A percentile compares a stretch with the other conserved stretches of the same genome.
These are phyloP conservation scores for Carcinoscorpius rotundicauda DNA, from an alignment of 1,140 invertebrate species.

Conservation along the genomic window DNA sequence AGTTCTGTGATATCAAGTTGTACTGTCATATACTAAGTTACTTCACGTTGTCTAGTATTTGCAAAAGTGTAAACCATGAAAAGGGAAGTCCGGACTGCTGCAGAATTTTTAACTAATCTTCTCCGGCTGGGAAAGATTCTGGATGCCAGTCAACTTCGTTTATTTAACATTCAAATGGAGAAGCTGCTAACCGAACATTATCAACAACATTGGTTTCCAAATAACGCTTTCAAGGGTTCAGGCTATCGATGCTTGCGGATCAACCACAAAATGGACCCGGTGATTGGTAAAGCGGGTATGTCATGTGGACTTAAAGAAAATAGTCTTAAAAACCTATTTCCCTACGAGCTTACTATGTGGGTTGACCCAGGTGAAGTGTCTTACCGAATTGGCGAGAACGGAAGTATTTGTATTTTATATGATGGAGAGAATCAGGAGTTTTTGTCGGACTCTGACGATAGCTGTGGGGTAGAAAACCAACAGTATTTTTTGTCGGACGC, in stretches of 20 bases:
- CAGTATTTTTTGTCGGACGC: too few relatives aligned
- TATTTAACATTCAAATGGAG: slow-evolving; percentile 42
- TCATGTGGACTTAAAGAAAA: slow-evolving; percentile 40
- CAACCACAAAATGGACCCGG: slow-evolving; percentile 53
- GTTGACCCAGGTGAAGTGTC: slow-evolving; percentile 53
- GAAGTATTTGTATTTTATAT: slow-evolving; percentile 53
- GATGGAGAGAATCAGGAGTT: slow-evolving; percentile 26
- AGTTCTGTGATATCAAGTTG: too few relatives aligned
- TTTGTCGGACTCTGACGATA: too few relatives aligned
- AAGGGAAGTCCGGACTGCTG: slow-evolving; percentile 49
- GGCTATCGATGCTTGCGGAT: slow-evolving; percentile 52
- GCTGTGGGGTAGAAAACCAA: too few relatives aligned
- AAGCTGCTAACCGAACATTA: slow-evolving; percentile 44
- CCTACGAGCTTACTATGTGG: slow-evolving; percentile 54
- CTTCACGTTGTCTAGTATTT: too few relatives aligned
- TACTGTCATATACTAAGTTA: too few relatives aligned
- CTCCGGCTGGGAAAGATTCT: slow-evolving; percentile 37
- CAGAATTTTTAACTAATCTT: slow-evolving; percentile 49
- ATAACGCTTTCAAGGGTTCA: slow-evolving; percentile 48
- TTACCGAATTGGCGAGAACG: slow-evolving; percentile 55
- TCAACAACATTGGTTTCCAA: slow-evolving; percentile 53
- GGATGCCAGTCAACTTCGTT: slow-evolving; percentile 38
- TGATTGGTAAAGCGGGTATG: slow-evolving; percentile 45
- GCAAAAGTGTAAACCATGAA: slow-evolving; percentile 31
- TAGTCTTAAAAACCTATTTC: slow-evolving; percentile 41